Evolutionary conservation across 1,140 invertebrate species (phyloP).

Genomic region (Melanaphis sacchari): DNA sequence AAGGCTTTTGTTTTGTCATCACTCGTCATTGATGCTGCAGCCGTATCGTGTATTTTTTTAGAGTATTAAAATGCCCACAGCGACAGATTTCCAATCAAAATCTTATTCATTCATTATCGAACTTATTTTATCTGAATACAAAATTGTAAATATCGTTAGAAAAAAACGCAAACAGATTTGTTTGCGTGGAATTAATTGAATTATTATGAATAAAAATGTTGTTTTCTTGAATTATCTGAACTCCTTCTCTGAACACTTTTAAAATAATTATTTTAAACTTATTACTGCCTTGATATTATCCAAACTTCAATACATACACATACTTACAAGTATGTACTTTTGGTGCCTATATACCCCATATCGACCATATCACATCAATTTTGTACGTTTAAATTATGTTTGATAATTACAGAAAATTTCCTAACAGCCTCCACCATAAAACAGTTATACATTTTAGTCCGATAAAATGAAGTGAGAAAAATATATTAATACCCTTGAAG

Average conservation of each 20-base stretch:
- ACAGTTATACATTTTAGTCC: too few species aligned
- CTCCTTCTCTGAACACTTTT: background rate
- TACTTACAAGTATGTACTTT: background rate
- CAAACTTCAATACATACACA: background rate
- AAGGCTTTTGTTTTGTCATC: background rate
- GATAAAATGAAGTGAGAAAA: too few species aligned
- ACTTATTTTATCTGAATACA: background rate
- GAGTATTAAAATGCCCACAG: background rate
- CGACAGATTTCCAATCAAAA: background rate
- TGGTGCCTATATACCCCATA: background rate
- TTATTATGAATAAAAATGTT: background rate
- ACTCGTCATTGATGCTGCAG: too few species aligned
- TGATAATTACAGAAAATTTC: too few species aligned
- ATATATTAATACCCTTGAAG: too few species aligned
- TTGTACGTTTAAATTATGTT: background rate
- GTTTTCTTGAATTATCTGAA: background rate
- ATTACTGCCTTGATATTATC: background rate
- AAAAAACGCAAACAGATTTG: too few species aligned
- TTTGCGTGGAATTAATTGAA: background rate
- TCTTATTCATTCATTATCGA: background rate
- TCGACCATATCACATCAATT: background rate
- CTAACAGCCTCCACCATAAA: too few species aligned
- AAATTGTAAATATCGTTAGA: background rate
- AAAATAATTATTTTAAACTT: background rate
- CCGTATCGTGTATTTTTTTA: background rate